phyloP scores from a whole-genome alignment of 37 sponge, comb jelly and placozoan species.

The Axinella damicornis region DNA sequence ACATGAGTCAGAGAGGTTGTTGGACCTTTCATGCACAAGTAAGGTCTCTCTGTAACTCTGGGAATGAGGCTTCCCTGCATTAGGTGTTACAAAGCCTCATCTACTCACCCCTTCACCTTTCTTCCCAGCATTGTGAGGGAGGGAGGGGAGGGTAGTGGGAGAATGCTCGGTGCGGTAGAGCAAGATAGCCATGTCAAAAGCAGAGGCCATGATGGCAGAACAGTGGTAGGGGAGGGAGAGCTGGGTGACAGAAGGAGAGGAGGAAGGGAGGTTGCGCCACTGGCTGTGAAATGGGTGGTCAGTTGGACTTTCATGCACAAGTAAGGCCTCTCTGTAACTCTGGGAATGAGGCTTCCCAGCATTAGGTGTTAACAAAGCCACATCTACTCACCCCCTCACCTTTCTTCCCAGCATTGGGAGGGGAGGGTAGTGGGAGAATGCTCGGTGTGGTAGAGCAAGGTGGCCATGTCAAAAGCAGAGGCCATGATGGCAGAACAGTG shows the following conservation, averaged over 20 bases:
- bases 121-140: constrained; percentile 38
- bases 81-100: too few species aligned
- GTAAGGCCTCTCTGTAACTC: too few species aligned
- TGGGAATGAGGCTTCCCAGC: neutral
- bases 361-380: too few species aligned
- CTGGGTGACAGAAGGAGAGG: constrained; percentile 9
- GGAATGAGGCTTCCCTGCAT: too few species aligned
- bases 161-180: constrained; percentile 39
- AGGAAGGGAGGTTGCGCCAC: neutral
- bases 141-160: constrained; percentile 4
- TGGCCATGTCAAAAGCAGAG: too few species aligned
- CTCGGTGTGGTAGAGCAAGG: too few species aligned
- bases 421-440: neutral
- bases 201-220: constrained; percentile 48
- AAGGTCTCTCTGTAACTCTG: too few species aligned
- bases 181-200: constrained; percentile 61
- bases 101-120: constrained; percentile 47
- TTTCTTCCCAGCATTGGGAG: constrained; percentile 28
- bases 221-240: constrained; percentile 49
- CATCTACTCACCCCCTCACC: too few species aligned
- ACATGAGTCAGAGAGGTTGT: too few species aligned
- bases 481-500: too few species aligned
- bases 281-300: neutral
- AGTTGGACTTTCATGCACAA: too few species aligned
- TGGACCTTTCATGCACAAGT: too few species aligned